Percentiles rank a stretch among this genome's conserved stretches.
Conservation (phyloP, 1,140 invertebrate genomes). For the Megathymus violae region DNA sequence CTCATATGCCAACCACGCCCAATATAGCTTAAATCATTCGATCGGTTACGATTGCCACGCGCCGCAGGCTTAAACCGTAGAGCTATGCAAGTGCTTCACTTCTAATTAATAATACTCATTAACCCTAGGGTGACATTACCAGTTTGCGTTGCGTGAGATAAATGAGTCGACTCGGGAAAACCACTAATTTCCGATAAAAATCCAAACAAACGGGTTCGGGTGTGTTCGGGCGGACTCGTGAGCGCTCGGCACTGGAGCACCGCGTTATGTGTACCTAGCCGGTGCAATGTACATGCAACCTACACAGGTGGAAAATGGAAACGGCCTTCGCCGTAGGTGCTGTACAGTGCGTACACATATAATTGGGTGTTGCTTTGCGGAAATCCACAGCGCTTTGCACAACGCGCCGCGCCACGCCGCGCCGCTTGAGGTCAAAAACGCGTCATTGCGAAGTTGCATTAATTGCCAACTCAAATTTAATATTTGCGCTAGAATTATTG, state of each 20-base stretch:
- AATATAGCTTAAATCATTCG: no score
- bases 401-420: constrained; percentile 9
- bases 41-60: no score
- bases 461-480: constrained; percentile 13
- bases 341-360: constrained; percentile 16
- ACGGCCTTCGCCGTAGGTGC: constrained; percentile 23
- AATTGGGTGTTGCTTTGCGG: constrained; percentile 35
- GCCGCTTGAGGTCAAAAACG: constrained; percentile 32
- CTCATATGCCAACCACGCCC: no score
- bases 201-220: constrained; percentile 28
- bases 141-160: constrained; percentile 24
- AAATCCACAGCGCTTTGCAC: constrained; percentile 31
- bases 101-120: constrained; percentile 3
- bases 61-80: no score
- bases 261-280: constrained; percentile 10
- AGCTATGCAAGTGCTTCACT: background rate
- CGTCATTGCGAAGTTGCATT: constrained; percentile 31
- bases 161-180: constrained; percentile 27
- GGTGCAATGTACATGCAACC: constrained; percentile 12
- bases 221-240: constrained; percentile 4
- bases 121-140: constrained; percentile 18
- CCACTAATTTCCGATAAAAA: constrained; percentile 31
- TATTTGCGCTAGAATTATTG: constrained; percentile 2
- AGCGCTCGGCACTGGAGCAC: constrained; percentile 19
- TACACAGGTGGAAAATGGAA: constrained; percentile 34